Percentiles rank a stretch among this genome's conserved stretches.
Evolutionary conservation across 2,888 invertebrate genomes (phyloP).

Genomic region (Eilema caniola): DNA sequence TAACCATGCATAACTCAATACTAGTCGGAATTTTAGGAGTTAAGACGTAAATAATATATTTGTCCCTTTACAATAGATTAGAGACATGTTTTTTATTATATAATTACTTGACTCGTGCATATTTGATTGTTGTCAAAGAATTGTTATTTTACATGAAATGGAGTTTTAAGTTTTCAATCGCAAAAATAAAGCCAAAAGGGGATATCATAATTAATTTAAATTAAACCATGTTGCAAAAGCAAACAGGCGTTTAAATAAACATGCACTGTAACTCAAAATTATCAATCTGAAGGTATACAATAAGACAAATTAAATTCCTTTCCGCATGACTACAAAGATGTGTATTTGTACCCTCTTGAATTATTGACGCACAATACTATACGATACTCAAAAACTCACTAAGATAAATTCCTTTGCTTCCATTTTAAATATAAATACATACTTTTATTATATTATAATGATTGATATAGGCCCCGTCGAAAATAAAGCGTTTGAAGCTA

Average conservation of each 20-base stretch:
- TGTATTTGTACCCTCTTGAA: background rate
- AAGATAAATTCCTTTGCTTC: background rate
- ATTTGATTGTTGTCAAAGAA: background rate
- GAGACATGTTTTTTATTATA: too few species aligned
- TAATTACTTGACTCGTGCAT: background rate
- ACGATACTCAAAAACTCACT: constrained; percentile 3
- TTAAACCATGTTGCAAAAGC: background rate
- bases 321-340: background rate
- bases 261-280: background rate
- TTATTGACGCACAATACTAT: constrained; percentile 1
- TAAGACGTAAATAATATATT: too few species aligned
- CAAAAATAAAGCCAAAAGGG: background rate
- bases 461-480: constrained; percentile 29
- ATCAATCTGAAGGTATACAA: background rate
- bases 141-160: background rate
- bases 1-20: background rate
- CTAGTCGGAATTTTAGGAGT: background rate
- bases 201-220: background rate
- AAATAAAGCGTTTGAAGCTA: constrained; percentile 40
- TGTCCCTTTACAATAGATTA: too few species aligned
- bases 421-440: background rate
- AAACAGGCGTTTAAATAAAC: background rate
- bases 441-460: background rate
- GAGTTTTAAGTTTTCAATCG: background rate
- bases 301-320: background rate